Percentiles rank a stretch among this genome's conserved stretches.
phyloP scores from a whole-genome alignment of 2,888 invertebrate genomes.

The Euproctis similis region DNA sequence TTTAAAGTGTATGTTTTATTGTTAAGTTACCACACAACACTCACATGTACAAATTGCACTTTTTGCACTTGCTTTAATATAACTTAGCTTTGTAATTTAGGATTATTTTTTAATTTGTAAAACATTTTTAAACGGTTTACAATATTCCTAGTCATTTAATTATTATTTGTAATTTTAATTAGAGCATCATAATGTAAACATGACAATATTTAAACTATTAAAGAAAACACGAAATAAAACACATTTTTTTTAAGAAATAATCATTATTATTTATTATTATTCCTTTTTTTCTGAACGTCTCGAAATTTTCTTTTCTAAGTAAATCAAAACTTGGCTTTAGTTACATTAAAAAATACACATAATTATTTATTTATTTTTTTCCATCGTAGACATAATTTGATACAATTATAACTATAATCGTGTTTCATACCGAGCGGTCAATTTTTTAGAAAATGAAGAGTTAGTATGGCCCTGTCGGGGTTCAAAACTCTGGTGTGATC shows the following conservation, averaged over 20 bases:
- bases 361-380: too few species aligned
- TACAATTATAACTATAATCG: slow-evolving; percentile 59
- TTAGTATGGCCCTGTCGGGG: slow-evolving; percentile 23
- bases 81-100: too few species aligned
- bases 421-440: slow-evolving; percentile 39
- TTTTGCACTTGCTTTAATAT: slow-evolving; percentile 9
- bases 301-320: slow-evolving; percentile 72
- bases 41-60: slow-evolving; percentile 18
- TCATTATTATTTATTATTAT: slow-evolving; percentile 72
- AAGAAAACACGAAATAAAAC: slow-evolving; percentile 52
- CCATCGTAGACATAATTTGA: slow-evolving; percentile 48
- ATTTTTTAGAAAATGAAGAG: slow-evolving; percentile 38
- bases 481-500: slow-evolving; percentile 31
- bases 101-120: too few species aligned
- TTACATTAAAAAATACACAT: slow-evolving; percentile 75
- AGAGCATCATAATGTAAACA: slow-evolving; percentile 9
- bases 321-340: slow-evolving; percentile 73
- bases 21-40: slow-evolving; percentile 23
- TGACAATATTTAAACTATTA: slow-evolving; percentile 3
- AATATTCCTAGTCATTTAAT: slow-evolving; percentile 21
- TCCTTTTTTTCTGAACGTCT: slow-evolving; percentile 63
- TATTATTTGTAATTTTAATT: slow-evolving; percentile 2
- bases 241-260: slow-evolving; percentile 67
- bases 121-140: slow-evolving; percentile 1
- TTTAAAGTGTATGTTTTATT: slow-evolving; percentile 16